phyloP scores from a whole-genome alignment of 2,113 vertebrate genomes.

The Microcebus lehilahytsara region DNA sequence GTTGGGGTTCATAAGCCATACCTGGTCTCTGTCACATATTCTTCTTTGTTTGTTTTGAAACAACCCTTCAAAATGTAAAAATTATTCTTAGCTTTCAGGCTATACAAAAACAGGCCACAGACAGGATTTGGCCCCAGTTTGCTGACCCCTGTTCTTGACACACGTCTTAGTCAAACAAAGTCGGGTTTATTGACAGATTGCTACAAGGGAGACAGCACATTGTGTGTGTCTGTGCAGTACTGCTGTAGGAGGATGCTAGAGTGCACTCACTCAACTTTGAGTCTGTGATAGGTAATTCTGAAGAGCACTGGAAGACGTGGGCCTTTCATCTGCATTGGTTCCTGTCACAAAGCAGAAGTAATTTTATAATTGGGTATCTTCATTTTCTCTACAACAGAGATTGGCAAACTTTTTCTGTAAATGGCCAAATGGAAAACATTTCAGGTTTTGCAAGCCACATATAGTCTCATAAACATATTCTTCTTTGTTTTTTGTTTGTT shows the following conservation, averaged over 20 bases:
- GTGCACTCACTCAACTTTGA: neutral
- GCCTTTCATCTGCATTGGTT: neutral
- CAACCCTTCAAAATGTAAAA: neutral
- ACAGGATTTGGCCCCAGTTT: neutral
- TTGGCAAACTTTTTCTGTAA: neutral
- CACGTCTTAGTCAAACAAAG: neutral
- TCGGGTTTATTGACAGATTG: neutral
- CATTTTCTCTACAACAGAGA: neutral
- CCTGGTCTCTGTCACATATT: neutral
- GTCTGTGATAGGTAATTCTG: neutral
- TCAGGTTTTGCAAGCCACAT: neutral
- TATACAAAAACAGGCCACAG: neutral
- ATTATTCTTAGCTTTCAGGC: neutral
- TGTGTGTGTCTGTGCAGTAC: neutral
- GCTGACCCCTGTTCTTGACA: neutral
- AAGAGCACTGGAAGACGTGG: neutral
- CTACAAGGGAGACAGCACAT: neutral
- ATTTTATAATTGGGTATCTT: neutral
- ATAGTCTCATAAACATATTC: neutral
- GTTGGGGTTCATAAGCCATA: neutral
- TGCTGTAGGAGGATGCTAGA: neutral
- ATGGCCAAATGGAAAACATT: neutral
- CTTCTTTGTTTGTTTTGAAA: slow-evolving; percentile 26
- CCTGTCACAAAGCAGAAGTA: neutral
- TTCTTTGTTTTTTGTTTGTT: neutral